Evolutionary conservation across 30 jellyfish, hydroid and myxozoan genomes (phyloP).

Genomic region (Hydractinia echinata): DNA sequence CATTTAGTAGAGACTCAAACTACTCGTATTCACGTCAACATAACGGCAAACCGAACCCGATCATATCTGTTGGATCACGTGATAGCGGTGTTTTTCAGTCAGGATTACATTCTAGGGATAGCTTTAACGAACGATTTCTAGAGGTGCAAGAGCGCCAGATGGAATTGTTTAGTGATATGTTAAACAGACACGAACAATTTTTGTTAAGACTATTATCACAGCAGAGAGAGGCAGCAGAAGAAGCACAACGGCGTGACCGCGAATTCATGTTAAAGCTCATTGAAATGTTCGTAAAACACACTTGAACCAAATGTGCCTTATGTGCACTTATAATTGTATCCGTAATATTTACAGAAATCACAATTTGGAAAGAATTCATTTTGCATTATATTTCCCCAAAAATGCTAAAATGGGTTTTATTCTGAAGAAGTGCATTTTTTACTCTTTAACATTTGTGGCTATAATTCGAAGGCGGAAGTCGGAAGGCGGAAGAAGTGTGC

Average conservation of each 20-base stretch:
- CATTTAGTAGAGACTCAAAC: too few species aligned
- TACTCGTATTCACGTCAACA: not conserved
- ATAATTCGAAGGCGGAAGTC: too few species aligned
- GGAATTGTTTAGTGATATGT: constrained; percentile 38
- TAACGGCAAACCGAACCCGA: not conserved
- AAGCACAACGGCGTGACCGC: constrained; percentile 39
- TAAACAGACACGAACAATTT: constrained; percentile 36
- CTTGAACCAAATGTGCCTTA: not conserved
- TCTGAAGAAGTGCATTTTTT: too few species aligned
- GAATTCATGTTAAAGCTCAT: constrained; percentile 38
- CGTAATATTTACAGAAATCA: too few species aligned
- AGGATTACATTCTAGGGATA: not conserved
- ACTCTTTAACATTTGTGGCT: too few species aligned
- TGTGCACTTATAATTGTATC: too few species aligned
- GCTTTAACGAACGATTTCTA: constrained; percentile 25
- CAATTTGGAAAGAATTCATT: too few species aligned
- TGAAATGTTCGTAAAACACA: constrained; percentile 33
- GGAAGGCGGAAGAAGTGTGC: too few species aligned
- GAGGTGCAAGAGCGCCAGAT: constrained; percentile 39
- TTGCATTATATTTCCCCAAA: too few species aligned
- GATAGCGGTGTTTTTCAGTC: constrained; percentile 14
- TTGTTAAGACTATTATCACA: constrained; percentile 18
- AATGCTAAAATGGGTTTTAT: too few species aligned
- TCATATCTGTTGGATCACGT: not conserved
- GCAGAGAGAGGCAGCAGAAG: constrained; percentile 44